Percentiles rank a stretch among this genome's conserved stretches.
Evolutionary conservation across 92 coral and sea anemone species (phyloP).

Genomic region (Diadumene lineata): DNA sequence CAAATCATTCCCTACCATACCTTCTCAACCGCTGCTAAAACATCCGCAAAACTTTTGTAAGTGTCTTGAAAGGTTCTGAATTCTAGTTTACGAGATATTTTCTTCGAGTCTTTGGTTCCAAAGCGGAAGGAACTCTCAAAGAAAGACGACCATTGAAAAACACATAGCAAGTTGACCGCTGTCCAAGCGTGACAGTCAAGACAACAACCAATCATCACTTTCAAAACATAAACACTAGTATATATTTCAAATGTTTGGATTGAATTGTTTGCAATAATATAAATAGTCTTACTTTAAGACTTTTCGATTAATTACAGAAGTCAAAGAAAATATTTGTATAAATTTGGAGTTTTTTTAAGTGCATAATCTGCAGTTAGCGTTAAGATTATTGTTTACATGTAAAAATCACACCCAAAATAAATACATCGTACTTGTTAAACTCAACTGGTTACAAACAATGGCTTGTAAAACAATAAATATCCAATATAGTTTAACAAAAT

Average conservation of each 20-base stretch:
- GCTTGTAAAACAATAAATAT: not conserved
- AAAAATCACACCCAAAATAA: not conserved
- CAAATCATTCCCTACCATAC: not conserved
- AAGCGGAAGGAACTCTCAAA: conserved; percentile 17
- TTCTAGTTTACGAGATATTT: not conserved
- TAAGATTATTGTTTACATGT: not conserved
- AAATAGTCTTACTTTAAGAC: not conserved
- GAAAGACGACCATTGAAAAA: conserved; percentile 23
- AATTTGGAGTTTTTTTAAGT: too few species aligned
- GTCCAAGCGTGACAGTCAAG: conserved; percentile 11
- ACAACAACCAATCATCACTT: not conserved
- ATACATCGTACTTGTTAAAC: too few species aligned
- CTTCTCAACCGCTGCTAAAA: not conserved
- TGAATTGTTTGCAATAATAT: not conserved
- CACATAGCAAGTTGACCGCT: conserved; percentile 29
- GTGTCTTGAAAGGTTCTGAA: not conserved
- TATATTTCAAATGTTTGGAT: not conserved
- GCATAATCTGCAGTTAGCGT: not conserved
- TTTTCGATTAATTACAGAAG: not conserved
- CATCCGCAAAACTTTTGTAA: not conserved
- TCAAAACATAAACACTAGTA: not conserved
- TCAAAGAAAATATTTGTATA: too few species aligned
- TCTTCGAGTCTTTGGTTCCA: not conserved
- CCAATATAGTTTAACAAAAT: not conserved
- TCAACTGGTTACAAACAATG: not conserved